Percentiles rank a stretch among this genome's conserved stretches.
Evolutionary conservation across 2,797 vertebrate species (phyloP).

Genomic region (Cirrhinus mrigala): DNA sequence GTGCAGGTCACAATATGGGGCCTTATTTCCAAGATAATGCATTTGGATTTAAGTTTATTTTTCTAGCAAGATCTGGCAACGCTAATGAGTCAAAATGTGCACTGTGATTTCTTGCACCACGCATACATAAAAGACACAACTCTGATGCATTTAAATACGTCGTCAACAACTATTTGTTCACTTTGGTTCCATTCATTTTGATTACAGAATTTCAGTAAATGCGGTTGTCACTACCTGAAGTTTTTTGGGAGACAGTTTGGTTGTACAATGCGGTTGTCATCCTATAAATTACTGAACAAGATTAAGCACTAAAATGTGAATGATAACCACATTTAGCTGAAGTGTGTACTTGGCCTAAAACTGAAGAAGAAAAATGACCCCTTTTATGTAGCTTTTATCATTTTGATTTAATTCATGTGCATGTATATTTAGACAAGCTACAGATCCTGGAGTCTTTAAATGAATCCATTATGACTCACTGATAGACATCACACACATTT

Average conservation of each 20-base stretch:
- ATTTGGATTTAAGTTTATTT: background rate
- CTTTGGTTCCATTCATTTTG: background rate
- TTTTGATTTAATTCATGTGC: background rate
- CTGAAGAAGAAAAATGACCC: background rate
- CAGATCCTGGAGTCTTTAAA: background rate
- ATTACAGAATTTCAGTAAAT: background rate
- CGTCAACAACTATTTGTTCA: background rate
- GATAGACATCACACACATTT: slow-evolving; percentile 10
- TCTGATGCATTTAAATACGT: background rate
- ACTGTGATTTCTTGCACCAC: background rate
- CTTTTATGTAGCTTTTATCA: background rate
- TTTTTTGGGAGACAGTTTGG: background rate
- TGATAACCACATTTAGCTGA: background rate
- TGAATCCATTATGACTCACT: background rate
- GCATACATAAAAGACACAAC: background rate
- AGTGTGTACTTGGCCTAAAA: background rate
- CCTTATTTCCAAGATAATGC: background rate
- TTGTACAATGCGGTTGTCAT: background rate
- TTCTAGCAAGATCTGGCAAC: background rate
- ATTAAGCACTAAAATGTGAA: background rate
- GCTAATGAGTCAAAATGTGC: background rate
- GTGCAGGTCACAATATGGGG: background rate
- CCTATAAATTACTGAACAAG: background rate
- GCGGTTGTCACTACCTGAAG: background rate
- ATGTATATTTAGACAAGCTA: background rate